phyloP scores from a whole-genome alignment of 2,888 invertebrate genomes.

The Epinotia bilunana region DNA sequence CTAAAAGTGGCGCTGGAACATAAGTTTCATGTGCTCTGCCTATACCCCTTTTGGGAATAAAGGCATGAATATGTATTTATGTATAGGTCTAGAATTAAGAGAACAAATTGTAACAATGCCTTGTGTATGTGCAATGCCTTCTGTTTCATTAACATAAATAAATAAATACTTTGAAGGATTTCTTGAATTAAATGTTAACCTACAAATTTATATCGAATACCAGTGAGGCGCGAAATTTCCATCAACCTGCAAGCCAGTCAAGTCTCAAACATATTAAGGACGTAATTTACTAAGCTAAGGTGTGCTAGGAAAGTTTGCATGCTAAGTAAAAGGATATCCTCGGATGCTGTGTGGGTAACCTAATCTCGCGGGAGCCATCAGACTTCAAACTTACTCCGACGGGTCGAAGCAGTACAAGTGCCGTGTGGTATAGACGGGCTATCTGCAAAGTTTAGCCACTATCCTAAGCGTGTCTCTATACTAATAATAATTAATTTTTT shows the following conservation, averaged over 20 bases:
- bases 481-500: too few species aligned
- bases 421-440: slow-evolving; percentile 10
- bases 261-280: neutral
- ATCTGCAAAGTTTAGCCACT: neutral
- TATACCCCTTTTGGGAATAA: too few species aligned
- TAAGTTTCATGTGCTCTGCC: too few species aligned
- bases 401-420: slow-evolving; percentile 27
- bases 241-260: neutral
- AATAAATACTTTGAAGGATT: neutral
- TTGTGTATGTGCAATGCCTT: too few species aligned
- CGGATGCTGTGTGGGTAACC: slow-evolving; percentile 37
- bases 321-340: slow-evolving; percentile 29
- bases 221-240: neutral
- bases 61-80: too few species aligned
- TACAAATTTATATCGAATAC: too few species aligned
- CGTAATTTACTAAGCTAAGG: neutral
- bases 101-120: too few species aligned
- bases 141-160: too few species aligned
- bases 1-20: too few species aligned
- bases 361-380: slow-evolving; percentile 17
- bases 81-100: too few species aligned
- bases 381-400: slow-evolving; percentile 36
- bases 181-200: neutral
- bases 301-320: slow-evolving; percentile 7
- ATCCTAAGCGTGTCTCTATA: neutral